Evolutionary conservation across 2,888 invertebrate genomes (phyloP).

Genomic region (Amaurobius ferox): DNA sequence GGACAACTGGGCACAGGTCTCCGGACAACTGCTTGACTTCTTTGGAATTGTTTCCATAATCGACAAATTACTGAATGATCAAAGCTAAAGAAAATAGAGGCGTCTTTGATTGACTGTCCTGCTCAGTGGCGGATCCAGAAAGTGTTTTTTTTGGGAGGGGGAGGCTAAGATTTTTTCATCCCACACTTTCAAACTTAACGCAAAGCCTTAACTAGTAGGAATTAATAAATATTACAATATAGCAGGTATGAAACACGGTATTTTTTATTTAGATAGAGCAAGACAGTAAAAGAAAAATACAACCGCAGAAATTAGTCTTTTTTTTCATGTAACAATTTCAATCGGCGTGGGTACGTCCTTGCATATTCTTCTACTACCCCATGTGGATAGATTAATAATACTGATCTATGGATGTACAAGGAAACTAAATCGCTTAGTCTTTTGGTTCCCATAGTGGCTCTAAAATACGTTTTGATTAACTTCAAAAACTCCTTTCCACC

Average conservation of each 20-base stretch:
- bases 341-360: background rate
- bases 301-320: no score
- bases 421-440: background rate
- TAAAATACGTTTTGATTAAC: background rate
- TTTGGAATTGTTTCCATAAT: no score
- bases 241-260: background rate
- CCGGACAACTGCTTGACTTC: no score
- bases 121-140: no score
- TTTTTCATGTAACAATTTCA: background rate
- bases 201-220: background rate
- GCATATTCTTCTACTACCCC: slow-evolving; percentile 4
- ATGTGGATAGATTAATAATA: background rate
- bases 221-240: background rate
- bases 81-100: no score
- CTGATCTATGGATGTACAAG: background rate
- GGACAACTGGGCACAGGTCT: no score
- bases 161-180: no score
- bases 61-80: no score
- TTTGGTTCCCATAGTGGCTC: background rate
- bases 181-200: background rate
- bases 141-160: no score
- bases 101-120: no score
- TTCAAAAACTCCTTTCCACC: slow-evolving; percentile 9
- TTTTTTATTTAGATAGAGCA: no score
- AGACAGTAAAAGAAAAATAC: no score